Base-by-base conservation (phyloP, 2,888 invertebrate species). In the Torymus tubicola region DNA sequence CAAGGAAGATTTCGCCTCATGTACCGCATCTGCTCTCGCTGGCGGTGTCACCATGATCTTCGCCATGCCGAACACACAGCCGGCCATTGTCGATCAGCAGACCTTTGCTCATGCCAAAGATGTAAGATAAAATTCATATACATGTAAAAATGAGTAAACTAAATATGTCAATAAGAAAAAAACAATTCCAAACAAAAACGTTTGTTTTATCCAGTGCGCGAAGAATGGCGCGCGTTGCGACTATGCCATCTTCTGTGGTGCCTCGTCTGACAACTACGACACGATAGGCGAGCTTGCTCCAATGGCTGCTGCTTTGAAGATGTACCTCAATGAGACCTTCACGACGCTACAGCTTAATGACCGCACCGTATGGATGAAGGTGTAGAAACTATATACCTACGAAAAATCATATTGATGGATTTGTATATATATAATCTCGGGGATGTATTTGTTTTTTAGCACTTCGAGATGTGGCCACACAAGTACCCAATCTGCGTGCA, bases 31-130 rank as follows among this genome's bases (percentile, higher is more conserved):
- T 0, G 93, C 95, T 0, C 92, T 98, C 18, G 96, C 97, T 24
- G 97, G 98, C 18, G 98, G 98, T 14, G 92, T 99, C 58, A 99
- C 99, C 0, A 93, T 98, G 92, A 96, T 99, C 79, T 96, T 96
- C 87, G 98, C 97, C 55, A 99, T 99, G 99, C 99, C 99, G 12
- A 99, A 99, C 90, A 99, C 99, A 0, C 95, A 95, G 88, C 99
- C 99, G 0, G 94, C 99, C 0, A 94, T 99, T 18, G 93, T 95
- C 1, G 97, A 99, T 90, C 94, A 95, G 57, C 93, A 94, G n/a
- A 93, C 96, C 0, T 95, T 97, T 82, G 92, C 94, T 4, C 91
- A 96, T 63, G 96, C 96, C 14, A 96, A 97, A 87, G 95, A 97
- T 90, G 93, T 96, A 84, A 83, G 82, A 50, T 14, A 31, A 42